Evolutionary conservation across 2,797 vertebrate species (phyloP).

Genomic region (Aulostomus chinensis): DNA sequence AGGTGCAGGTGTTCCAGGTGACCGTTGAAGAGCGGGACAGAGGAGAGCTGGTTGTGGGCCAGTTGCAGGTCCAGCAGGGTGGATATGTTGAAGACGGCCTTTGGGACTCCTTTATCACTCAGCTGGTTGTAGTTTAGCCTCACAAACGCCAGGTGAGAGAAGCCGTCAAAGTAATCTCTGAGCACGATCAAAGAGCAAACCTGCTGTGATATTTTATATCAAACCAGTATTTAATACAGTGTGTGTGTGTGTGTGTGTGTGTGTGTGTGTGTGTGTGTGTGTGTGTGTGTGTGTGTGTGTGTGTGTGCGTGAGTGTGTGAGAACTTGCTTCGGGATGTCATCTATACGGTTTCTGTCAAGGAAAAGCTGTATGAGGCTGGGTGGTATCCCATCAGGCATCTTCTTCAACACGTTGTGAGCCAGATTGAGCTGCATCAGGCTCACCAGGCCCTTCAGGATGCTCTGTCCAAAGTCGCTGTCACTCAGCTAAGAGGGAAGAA

Average conservation of each 20-base stretch:
- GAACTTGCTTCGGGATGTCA: conserved; percentile 84
- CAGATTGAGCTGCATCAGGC: conserved; percentile 94
- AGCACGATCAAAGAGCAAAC: not conserved
- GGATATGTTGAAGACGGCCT: conserved; percentile 90
- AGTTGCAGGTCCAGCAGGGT: conserved; percentile 92
- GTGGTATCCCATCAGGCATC: conserved; percentile 90
- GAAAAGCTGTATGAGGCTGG: conserved; percentile 89
- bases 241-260: not conserved
- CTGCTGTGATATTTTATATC: not conserved
- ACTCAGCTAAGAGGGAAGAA: conserved; percentile 60
- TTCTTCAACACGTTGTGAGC: conserved; percentile 91
- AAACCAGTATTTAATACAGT: not conserved
- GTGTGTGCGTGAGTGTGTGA: not conserved
- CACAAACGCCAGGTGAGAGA: conserved; percentile 89
- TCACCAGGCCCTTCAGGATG: conserved; percentile 91
- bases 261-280: not conserved
- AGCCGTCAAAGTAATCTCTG: conserved; percentile 88
- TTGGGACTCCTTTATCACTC: conserved; percentile 91
- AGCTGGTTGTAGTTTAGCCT: conserved; percentile 94
- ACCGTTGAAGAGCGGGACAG: conserved; percentile 85
- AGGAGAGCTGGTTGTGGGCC: conserved; percentile 91
- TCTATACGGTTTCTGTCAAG: conserved; percentile 93
- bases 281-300: not conserved
- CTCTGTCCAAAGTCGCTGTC: conserved; percentile 88
- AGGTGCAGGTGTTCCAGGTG: conserved; percentile 95